These are phyloP conservation scores for Harpagoxenus sublaevis DNA, from an alignment of 2,888 invertebrate genomes.

Conservation along the genomic window DNA sequence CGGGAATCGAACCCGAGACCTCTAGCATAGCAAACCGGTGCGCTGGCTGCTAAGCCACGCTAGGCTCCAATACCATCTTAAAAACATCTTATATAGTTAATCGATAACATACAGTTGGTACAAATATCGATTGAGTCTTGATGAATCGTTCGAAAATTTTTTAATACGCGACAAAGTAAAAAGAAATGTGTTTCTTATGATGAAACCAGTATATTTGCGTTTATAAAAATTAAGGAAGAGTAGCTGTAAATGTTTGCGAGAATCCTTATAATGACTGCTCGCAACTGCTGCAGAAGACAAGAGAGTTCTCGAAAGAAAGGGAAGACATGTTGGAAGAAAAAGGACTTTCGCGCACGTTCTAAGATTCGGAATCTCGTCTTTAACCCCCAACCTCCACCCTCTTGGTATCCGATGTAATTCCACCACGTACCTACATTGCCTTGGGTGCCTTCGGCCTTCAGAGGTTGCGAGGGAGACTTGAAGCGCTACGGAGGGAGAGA, in stretches of 20 bases:
- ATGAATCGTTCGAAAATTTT: not conserved
- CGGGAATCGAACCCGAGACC: too few species aligned
- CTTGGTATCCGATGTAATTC: slow-evolving; percentile 54
- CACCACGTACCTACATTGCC: slow-evolving; percentile 45
- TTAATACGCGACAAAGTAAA: not conserved
- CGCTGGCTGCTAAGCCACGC: too few species aligned
- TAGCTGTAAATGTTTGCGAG: not conserved
- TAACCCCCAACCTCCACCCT: slow-evolving; percentile 8
- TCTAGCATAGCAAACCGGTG: too few species aligned
- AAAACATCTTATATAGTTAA: not conserved
- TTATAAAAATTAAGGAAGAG: not conserved
- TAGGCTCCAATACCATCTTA: too few species aligned
- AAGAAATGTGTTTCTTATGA: not conserved
- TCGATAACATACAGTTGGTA: not conserved
- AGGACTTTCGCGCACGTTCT: slow-evolving; percentile 50
- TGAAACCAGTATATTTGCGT: not conserved
- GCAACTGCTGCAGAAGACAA: slow-evolving; percentile 12
- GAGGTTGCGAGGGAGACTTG: slow-evolving; percentile 65
- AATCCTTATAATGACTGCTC: not conserved
- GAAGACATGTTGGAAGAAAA: slow-evolving; percentile 21
- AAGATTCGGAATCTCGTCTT: slow-evolving; percentile 51
- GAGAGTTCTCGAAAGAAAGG: not conserved
- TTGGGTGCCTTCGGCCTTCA: slow-evolving; percentile 47
- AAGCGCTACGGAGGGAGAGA: slow-evolving; percentile 44
- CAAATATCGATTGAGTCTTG: not conserved